Evolutionary conservation across 2,888 invertebrate species (phyloP).

Genomic region (Ceraclea dissimilis): DNA sequence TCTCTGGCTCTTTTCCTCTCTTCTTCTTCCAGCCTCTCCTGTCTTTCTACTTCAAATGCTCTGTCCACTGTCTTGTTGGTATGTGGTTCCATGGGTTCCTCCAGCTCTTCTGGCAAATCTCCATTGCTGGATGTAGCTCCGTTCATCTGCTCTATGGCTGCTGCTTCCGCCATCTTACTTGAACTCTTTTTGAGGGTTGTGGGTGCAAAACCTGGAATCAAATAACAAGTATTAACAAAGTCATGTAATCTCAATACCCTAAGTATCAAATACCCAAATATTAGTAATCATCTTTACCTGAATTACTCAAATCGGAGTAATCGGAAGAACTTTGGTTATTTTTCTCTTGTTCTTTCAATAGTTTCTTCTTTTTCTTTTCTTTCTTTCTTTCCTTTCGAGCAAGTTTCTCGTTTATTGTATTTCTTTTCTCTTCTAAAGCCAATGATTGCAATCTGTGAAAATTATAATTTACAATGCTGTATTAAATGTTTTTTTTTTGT

Average conservation of each 20-base stretch:
- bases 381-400: conserved; percentile 65
- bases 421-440: conserved; percentile 60
- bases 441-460: conserved; percentile 50
- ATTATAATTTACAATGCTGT: conserved; percentile 7
- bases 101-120: conserved; percentile 36
- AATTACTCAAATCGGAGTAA: conserved; percentile 25
- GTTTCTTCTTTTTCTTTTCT: conserved; percentile 60
- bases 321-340: conserved; percentile 30
- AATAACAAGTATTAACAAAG: not conserved
- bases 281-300: no score
- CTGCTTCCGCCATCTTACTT: conserved; percentile 39
- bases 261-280: no score
- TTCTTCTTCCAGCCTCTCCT: conserved; percentile 59
- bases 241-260: not conserved
- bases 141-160: conserved; percentile 30
- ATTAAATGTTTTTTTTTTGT: not conserved
- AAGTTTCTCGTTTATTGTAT: conserved; percentile 63
- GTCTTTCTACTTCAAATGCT: conserved; percentile 51
- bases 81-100: conserved; percentile 30
- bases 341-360: conserved; percentile 37
- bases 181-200: conserved; percentile 6
- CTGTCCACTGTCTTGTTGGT: conserved; percentile 46
- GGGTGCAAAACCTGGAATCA: conserved; percentile 19
- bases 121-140: conserved; percentile 24
- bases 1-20: conserved; percentile 63